Base-by-base conservation (phyloP, 2,113 vertebrate genomes). In the Anhinga anhinga region DNA sequence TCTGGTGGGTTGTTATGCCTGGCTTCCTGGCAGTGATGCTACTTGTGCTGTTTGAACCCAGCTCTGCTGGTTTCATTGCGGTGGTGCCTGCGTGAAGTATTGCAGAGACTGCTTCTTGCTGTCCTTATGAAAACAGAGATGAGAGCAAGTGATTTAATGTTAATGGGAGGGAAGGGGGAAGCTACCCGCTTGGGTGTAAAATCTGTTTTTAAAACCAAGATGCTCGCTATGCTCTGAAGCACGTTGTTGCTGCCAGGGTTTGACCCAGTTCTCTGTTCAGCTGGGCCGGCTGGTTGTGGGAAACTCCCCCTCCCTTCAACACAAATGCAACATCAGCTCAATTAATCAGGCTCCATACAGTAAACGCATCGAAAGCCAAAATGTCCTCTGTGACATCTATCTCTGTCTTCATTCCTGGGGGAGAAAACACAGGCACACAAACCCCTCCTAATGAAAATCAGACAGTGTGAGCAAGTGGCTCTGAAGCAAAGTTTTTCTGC, bases 401-500 rank as follows among this genome's bases (percentile, higher is more conserved):
- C 91, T 95, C 84, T 92, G 34, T 88, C 91, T 96, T 90, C 36
- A 3, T 91, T 97, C 55, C 45, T 89, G 81, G 52, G 88, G 83
- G 34, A 13, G 50, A 47, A 88, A 91, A 67, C 62, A 82, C 49
- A 82, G 15, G 61, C 93, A 65, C 82, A 85, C 71, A 96, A 92
- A 76, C 59, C 76, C 61, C 74, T 91, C 81, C 65, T 94, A 86
- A 81, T 93, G 73, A 95, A 96, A 96, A 94, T 96, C 92, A 97
- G 92, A 90, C 82, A 53, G 89, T 74, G 80, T 69, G 91, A 90
- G 87, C 88, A 85, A 96, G 85, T 90, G 86, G 90, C 82, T 88
- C 77, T 85, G 82, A 93, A 95, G 89, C 89, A 89, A 94, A 94
- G 92, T 97, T 96, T 96, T 95, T 95, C 89, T 95, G 94, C 87